A percentile compares a stretch with the other conserved stretches of the same genome.
Conservation (phyloP, 1,140 invertebrate genomes). For the Agrilus planipennis region DNA sequence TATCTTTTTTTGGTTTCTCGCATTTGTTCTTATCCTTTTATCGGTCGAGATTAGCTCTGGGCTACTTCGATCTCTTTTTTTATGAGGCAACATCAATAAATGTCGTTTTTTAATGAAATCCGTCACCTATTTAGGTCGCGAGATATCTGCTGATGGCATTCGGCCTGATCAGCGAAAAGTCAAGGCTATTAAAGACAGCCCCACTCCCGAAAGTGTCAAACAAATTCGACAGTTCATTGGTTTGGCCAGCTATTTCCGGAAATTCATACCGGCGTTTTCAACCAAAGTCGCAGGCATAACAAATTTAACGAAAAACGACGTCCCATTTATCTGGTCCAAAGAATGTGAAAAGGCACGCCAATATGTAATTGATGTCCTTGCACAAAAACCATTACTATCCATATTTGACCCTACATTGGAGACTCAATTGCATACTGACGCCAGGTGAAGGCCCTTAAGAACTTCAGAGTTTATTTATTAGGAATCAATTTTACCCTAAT, state of each 20-base stretch:
- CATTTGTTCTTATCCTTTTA: no score
- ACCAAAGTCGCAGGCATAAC: conserved; percentile 24
- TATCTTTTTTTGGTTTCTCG: no score
- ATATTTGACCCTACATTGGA: conserved; percentile 10
- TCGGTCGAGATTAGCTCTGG: no score
- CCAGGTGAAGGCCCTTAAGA: conserved; percentile 28
- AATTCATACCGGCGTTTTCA: conserved; percentile 25
- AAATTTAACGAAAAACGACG: conserved; percentile 11
- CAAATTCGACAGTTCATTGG: conserved; percentile 25
- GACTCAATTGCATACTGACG: conserved; percentile 28
- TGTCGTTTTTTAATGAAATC: no score
- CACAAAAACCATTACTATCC: conserved; percentile 6
- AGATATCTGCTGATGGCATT: no score
- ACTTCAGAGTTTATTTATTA: conserved; percentile 32
- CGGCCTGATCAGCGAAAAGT: no score
- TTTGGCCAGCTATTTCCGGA: conserved; percentile 21
- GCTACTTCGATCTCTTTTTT: no score
- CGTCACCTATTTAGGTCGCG: no score
- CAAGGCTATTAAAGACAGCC: no score
- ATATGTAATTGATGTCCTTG: conserved; percentile 2
- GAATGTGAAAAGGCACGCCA: conserved; percentile 4
- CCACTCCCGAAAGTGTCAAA: conserved; percentile 19
- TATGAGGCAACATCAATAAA: no score
- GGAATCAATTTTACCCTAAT: conserved; percentile 30
- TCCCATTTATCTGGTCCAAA: conserved; percentile 1